Conservation (phyloP, 2,888 invertebrate species). For the Agrotis segetum region DNA sequence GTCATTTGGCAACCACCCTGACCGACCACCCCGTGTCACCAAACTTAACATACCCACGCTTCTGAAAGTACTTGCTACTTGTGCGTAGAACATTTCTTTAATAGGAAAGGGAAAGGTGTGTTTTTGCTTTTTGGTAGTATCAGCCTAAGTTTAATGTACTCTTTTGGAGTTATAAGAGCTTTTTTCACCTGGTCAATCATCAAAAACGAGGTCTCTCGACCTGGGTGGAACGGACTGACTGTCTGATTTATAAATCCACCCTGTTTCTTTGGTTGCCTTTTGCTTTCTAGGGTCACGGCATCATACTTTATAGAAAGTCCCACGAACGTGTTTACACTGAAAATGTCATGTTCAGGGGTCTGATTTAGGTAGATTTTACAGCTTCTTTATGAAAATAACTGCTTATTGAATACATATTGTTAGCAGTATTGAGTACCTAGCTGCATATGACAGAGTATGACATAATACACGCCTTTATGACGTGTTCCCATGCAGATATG, state of each 20-base stretch:
- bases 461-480: not conserved
- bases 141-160: not conserved
- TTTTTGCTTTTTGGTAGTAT: not conserved
- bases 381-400: not conserved
- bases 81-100: constrained; percentile 36
- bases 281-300: too few relatives aligned
- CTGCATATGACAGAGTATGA: not conserved
- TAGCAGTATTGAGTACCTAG: not conserved
- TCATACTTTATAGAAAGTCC: too few relatives aligned
- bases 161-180: too few relatives aligned
- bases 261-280: too few relatives aligned
- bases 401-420: not conserved
- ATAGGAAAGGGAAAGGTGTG: not conserved
- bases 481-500: constrained; percentile 6
- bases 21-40: constrained; percentile 71
- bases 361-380: not conserved
- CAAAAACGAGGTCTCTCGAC: too few relatives aligned
- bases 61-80: constrained; percentile 50
- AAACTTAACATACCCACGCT: constrained; percentile 71
- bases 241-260: too few relatives aligned
- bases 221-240: too few relatives aligned
- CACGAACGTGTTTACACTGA: not conserved
- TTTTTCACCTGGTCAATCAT: too few relatives aligned
- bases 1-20: constrained; percentile 90
- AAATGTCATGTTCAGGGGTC: not conserved